Base-by-base conservation (phyloP, 2,888 invertebrate species). In the Cinara cedri region DNA sequence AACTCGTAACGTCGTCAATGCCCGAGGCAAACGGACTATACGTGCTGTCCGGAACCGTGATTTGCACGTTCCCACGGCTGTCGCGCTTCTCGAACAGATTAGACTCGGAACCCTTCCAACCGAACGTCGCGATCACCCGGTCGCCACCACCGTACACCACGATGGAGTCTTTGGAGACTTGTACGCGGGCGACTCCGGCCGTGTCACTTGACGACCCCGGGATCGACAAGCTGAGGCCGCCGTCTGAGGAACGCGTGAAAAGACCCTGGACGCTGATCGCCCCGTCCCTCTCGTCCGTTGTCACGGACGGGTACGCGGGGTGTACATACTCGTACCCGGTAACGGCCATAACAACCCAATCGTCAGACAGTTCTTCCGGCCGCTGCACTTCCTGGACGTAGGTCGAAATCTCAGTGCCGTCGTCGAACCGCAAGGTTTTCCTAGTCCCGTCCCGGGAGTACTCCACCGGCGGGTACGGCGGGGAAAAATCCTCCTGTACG, bases 381-480 rank as follows among this genome's bases (percentile, higher is more conserved):
- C n/a, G 44, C 8, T 44, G 24, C 44, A 46, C 65, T n/a, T 46
- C 42, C 4, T 14, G 71, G n/a, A 26, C 44, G 24, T 44, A 4
- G 0, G 71, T 72, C n/a, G 57, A 1, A 11, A 72, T 72, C 3
- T 21, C 4, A 1, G 71, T 72, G 8, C 71, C 71, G 44, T 72
- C 71, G 6, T 11, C 16, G 44, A 57, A 72, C 24, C 24, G 6
- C n/a, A 72, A 55, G 19, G 57, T 57, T 8, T 21, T 42, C 3
- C 4, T 46, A 6, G 24, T 3, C 13, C 71, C 71, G 57, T 46
- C 55, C 6, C 24, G 10, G n/a, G 71, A 57, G 24, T 24, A 54
- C 6, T 65, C 10, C 21, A 34, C 13, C 21, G 8, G 4, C 14
- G 14, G 10, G 1, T 42, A 24, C 3, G 16, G 4, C n/a, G 24